Evolutionary conservation across 2,797 vertebrate genomes (phyloP).

Genomic region (Hephaestus fuliginosus): DNA sequence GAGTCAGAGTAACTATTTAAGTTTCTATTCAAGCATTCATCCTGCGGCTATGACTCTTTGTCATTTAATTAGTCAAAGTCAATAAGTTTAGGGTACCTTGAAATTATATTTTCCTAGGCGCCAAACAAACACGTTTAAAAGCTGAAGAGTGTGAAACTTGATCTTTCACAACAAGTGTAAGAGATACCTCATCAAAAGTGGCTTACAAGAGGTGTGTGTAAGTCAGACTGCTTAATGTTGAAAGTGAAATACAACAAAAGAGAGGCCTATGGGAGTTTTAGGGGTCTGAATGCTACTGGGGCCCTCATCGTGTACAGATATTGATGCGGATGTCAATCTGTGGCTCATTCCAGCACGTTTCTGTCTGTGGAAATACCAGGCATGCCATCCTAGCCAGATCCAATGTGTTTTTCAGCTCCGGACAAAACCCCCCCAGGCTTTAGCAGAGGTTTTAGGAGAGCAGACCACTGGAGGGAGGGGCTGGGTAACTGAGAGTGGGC

Average conservation of each 20-base stretch:
- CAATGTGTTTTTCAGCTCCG: conserved; percentile 69
- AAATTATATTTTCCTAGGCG: too few species aligned
- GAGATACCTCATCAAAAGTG: neutral
- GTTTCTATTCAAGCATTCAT: neutral
- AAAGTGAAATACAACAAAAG: neutral
- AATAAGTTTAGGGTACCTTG: too few species aligned
- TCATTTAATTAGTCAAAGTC: too few species aligned
- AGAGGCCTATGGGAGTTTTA: neutral
- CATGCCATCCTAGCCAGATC: conserved; percentile 63
- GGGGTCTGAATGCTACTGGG: neutral
- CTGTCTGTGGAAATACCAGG: conserved; percentile 60
- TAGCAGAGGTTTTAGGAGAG: conserved; percentile 57
- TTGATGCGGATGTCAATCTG: conserved; percentile 21
- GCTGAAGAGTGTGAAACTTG: neutral
- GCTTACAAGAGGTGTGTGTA: neutral
- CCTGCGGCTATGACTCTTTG: neutral
- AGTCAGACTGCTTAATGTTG: neutral
- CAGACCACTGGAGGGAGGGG: conserved; percentile 52
- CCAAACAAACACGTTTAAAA: neutral
- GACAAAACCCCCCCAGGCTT: conserved; percentile 63
- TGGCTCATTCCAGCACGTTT: conserved; percentile 20
- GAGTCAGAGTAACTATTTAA: neutral
- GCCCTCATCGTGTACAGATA: neutral
- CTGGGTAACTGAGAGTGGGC: conserved; percentile 53
- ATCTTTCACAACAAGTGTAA: neutral